Percentiles rank a stretch among this genome's conserved stretches.
These are phyloP conservation scores for Crocodylus rhombifer DNA, from an alignment of 2,797 vertebrate species.

Conservation along the genomic window DNA sequence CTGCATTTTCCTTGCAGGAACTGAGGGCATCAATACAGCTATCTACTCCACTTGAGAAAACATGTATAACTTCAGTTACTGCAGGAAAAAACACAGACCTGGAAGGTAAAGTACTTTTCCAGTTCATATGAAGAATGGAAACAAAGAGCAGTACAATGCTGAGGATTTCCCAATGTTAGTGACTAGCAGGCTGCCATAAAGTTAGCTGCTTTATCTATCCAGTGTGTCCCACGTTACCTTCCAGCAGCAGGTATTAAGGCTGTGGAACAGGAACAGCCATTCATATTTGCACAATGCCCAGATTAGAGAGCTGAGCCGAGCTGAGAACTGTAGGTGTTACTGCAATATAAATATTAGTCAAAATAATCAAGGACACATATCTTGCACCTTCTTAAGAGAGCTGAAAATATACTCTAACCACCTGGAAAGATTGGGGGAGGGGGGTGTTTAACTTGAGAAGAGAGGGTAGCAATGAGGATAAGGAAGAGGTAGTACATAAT, in stretches of 20 bases:
- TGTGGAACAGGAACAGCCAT: rapidly evolving
- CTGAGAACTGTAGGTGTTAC: no score
- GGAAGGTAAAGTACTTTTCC: not conserved
- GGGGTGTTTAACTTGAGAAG: not conserved
- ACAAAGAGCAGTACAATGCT: not conserved
- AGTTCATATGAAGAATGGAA: not conserved
- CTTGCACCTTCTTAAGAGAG: not conserved
- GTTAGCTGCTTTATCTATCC: no score
- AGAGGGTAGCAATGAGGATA: not conserved
- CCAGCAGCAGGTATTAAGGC: not conserved
- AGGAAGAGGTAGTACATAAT: not conserved
- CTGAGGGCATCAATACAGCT: not conserved
- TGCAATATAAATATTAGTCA: not conserved
- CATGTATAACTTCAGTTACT: rapidly evolving
- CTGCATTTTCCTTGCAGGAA: not conserved
- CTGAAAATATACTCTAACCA: not conserved
- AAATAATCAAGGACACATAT: not conserved
- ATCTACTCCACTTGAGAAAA: not conserved
- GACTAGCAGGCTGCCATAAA: no score
- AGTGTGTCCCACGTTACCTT: no score
- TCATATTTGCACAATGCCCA: not conserved
- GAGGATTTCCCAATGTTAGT: not conserved
- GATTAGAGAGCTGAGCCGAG: not conserved
- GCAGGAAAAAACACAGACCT: rapidly evolving
- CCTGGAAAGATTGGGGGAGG: not conserved